These are phyloP conservation scores for Drosophila asahinai DNA, from an alignment of 1,140 invertebrate genomes.

Conservation along the genomic window DNA sequence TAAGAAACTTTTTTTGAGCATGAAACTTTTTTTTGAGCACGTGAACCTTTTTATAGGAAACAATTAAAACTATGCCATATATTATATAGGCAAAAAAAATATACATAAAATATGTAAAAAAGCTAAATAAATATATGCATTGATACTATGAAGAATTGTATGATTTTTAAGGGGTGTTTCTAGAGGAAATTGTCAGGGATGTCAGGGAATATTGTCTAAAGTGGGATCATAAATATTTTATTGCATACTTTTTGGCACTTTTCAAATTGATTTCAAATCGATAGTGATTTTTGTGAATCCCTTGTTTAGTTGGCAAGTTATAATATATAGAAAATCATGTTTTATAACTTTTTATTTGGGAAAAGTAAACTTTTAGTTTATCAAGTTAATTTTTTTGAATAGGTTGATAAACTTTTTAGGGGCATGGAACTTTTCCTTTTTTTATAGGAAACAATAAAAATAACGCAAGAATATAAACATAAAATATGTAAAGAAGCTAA, in stretches of 20 bases:
- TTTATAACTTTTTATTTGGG: constrained; percentile 53
- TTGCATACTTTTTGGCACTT: too few species aligned
- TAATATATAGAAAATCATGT: neutral
- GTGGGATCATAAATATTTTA: too few species aligned
- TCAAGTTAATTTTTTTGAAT: constrained; percentile 38
- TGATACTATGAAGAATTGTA: constrained; percentile 2
- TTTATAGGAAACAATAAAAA: constrained; percentile 16
- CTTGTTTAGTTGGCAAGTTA: too few species aligned
- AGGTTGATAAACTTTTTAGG: constrained; percentile 64
- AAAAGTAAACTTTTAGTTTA: constrained; percentile 3
- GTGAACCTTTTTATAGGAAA: constrained; percentile 34
- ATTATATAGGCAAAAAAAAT: constrained; percentile 13
- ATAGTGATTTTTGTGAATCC: too few species aligned
- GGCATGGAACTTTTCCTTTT: too few species aligned
- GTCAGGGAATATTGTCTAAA: neutral
- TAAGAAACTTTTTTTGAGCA: constrained; percentile 74
- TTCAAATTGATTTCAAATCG: too few species aligned
- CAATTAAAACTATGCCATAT: constrained; percentile 26
- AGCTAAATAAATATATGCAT: constrained; percentile 13
- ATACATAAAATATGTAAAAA: constrained; percentile 16
- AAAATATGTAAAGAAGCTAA: constrained; percentile 10
- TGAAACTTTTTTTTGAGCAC: constrained; percentile 73
- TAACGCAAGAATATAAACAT: neutral
- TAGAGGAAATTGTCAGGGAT: neutral
- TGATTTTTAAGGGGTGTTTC: neutral